phyloP scores from a whole-genome alignment of 2,888 invertebrate genomes.

The Prenolepis imparis region DNA sequence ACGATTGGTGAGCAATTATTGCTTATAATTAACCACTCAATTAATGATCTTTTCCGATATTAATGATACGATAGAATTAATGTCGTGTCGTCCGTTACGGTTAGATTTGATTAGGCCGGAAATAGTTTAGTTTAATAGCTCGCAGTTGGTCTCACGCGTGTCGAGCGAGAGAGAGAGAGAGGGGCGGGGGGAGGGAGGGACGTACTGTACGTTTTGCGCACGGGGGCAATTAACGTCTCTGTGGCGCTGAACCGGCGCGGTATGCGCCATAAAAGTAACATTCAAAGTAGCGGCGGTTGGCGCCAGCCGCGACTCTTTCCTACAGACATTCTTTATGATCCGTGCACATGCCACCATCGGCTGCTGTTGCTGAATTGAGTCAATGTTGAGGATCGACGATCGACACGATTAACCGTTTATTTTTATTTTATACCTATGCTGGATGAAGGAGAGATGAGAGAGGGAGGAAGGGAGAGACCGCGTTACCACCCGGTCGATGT shows the following conservation, averaged over 20 bases:
- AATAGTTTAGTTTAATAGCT: slow-evolving; percentile 35
- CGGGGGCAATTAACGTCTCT: slow-evolving; percentile 73
- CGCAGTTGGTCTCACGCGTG: slow-evolving; percentile 19
- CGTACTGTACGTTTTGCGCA: slow-evolving; percentile 59
- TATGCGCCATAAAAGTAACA: slow-evolving; percentile 80
- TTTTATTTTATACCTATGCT: slow-evolving; percentile 58
- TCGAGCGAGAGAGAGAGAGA: background rate
- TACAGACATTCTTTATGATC: slow-evolving; percentile 80
- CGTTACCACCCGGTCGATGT: background rate
- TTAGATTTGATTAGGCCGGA: slow-evolving; percentile 44
- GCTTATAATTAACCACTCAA: slow-evolving; percentile 2
- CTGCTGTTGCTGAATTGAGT: slow-evolving; percentile 45
- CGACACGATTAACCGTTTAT: slow-evolving; percentile 46
- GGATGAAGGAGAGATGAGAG: slow-evolving; percentile 7
- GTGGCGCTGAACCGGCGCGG: slow-evolving; percentile 71
- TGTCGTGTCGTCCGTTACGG: slow-evolving; percentile 24
- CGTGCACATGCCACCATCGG: slow-evolving; percentile 67
- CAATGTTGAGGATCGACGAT: slow-evolving; percentile 64
- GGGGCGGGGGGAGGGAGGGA: no score
- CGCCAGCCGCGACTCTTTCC: slow-evolving; percentile 79
- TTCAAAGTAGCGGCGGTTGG: slow-evolving; percentile 81
- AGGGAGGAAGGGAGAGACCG: background rate
- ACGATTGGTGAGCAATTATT: background rate
- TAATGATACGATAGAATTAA: slow-evolving; percentile 30
- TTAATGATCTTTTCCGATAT: slow-evolving; percentile 4